Evolutionary conservation across 2,888 invertebrate species (phyloP), one percentile per base, ranked within the genome.

Genomic region (Ectemnius cavifrons): DNA sequence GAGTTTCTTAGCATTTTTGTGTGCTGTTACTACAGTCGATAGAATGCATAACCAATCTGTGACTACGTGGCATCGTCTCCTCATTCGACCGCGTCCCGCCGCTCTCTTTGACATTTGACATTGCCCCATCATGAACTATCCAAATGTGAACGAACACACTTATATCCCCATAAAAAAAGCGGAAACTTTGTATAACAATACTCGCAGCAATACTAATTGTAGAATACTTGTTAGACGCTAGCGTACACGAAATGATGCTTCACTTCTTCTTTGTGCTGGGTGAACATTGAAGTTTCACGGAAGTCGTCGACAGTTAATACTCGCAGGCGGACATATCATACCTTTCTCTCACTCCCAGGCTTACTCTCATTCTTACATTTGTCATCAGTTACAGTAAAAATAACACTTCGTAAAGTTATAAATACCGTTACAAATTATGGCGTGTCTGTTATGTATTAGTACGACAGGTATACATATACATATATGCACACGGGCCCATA

Each of bases 271-370:
- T 88, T 88, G 88, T 87, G 86, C 86, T 84, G 79, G 81, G 81
- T 85, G 83, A 88, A 86, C 81, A 84, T 84, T 83, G 72, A 83
- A 80, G 73, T 80, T 83, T 84, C 82, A 84, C 82, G 84, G 84
- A 85, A 87, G 84, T 84, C 60, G 16, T 52, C 14, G n/a, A 52
- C 16, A 52, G 52, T 16, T 14, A 71, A 72, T 72, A 69, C 67
- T 75, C 67, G 49, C 75, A 70, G 4, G 56, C 60, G 79, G 57
- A 37, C 67, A 68, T 20, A 68, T 20, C 49, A 47, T 16, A 23
- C 20, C 63, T 37, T 45, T 68, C 65, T 56, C 62, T 58, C 49
- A 45, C 56, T 52, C 49, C 57, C 70, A 64, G 64, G 59, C 70
- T 72, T 65, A 16, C 60, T 67, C 37, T 47, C 70, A 59, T 68